These are phyloP conservation scores for Philantomba maxwellii DNA, from an alignment of 2,113 vertebrate genomes.

Conservation along the genomic window DNA sequence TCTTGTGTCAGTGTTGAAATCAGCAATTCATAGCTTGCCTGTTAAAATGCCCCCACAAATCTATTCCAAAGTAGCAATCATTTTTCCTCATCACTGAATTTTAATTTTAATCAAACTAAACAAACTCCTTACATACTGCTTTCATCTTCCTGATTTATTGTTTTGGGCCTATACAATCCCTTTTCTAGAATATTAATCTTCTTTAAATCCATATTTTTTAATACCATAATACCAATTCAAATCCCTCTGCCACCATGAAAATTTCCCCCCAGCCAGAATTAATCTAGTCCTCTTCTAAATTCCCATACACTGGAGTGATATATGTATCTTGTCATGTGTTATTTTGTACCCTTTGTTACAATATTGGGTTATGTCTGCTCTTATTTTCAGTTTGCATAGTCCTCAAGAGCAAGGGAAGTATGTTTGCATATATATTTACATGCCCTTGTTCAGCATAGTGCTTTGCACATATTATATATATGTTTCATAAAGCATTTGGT, in stretches of 20 bases:
- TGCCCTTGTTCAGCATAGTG: background rate
- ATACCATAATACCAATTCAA: background rate
- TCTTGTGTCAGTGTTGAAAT: background rate
- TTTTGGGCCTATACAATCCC: background rate
- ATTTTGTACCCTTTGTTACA: background rate
- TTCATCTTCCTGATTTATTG: slow-evolving; percentile 1
- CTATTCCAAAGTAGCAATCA: background rate
- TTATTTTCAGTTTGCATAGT: background rate
- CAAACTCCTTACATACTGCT: background rate
- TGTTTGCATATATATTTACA: background rate
- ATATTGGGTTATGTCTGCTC: background rate
- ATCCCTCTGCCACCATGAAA: background rate
- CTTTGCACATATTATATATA: background rate
- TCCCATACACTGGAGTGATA: background rate
- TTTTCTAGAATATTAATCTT: background rate
- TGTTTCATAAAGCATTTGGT: background rate
- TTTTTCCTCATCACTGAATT: background rate
- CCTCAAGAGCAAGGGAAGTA: background rate
- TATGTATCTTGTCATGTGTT: background rate
- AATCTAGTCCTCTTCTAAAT: background rate
- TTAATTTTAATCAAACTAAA: background rate
- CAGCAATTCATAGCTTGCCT: background rate
- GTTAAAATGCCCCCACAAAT: background rate
- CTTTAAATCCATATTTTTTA: background rate
- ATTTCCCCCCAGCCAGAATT: background rate